Conservation (phyloP, 1,140 invertebrate genomes). For the Stegodyphus dumicola region DNA sequence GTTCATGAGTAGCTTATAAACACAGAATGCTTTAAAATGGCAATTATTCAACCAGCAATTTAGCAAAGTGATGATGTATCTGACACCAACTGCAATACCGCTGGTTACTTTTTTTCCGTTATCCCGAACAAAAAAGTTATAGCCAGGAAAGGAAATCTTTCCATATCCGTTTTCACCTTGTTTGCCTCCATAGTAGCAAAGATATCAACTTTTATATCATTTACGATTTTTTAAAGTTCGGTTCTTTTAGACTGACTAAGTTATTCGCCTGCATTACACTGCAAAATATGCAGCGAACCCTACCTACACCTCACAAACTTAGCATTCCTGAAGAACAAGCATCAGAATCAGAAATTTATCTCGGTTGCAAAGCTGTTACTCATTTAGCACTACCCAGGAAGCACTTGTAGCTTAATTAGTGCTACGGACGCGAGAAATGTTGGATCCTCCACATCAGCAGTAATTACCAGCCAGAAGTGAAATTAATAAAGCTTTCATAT, state of each 20-base stretch:
- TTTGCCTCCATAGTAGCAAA: slow-evolving; percentile 6
- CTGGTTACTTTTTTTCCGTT: slow-evolving; percentile 9
- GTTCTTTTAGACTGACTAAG: background rate
- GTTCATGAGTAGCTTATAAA: background rate
- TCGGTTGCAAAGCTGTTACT: no score
- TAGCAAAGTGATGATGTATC: background rate
- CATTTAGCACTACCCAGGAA: no score
- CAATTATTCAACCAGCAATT: background rate
- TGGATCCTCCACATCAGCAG: no score
- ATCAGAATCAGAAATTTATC: no score
- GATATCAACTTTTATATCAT: background rate
- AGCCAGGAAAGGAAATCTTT: background rate
- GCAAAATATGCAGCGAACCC: background rate
- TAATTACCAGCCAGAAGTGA: no score
- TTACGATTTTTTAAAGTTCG: background rate
- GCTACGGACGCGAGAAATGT: no score
- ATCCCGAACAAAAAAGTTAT: background rate
- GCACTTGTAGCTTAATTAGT: no score
- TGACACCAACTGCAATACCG: slow-evolving; percentile 4
- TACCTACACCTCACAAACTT: no score
- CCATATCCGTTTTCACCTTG: background rate
- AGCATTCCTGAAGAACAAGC: no score
- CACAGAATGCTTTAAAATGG: background rate
- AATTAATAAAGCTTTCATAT: no score
- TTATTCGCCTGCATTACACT: slow-evolving; percentile 1